Conservation (phyloP, 2,888 invertebrate species). For the Anthrax anthrax region DNA sequence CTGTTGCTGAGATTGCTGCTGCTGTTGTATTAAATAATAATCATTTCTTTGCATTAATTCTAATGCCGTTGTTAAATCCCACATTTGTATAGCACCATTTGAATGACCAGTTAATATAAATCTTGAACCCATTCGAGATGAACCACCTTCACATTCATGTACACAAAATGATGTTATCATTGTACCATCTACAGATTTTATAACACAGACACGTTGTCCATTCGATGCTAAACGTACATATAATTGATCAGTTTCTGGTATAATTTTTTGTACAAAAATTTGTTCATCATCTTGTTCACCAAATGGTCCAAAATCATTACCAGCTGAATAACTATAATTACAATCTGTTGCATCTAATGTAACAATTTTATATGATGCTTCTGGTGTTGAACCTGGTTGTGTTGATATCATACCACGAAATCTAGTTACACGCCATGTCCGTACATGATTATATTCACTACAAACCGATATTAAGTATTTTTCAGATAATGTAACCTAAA, state of each 20-base stretch:
- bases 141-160: slow-evolving; percentile 95
- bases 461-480: slow-evolving; percentile 92
- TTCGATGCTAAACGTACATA: slow-evolving; percentile 91
- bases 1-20: slow-evolving; percentile 25
- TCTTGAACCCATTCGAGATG: slow-evolving; percentile 80
- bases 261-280: slow-evolving; percentile 94
- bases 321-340: slow-evolving; percentile 45
- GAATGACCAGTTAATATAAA: slow-evolving; percentile 86
- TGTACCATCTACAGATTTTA: slow-evolving; percentile 86
- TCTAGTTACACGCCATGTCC: slow-evolving; percentile 92
- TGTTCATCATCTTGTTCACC: slow-evolving; percentile 98
- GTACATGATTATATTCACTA: slow-evolving; percentile 94
- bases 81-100: slow-evolving; percentile 90
- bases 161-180: slow-evolving; percentile 92
- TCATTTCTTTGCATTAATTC: slow-evolving; percentile 71
- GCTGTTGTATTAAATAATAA: slow-evolving; percentile 47
- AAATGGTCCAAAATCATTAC: slow-evolving; percentile 74
- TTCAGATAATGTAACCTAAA: slow-evolving; percentile 79
- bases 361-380: slow-evolving; percentile 80
- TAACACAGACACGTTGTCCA: slow-evolving; percentile 88
- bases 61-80: slow-evolving; percentile 93
- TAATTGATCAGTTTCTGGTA: slow-evolving; percentile 90
- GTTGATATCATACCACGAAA: slow-evolving; percentile 98
- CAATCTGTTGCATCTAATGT: slow-evolving; percentile 47
- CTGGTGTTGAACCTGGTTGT: slow-evolving; percentile 93